Evolutionary conservation across 2,797 vertebrate species (phyloP), one percentile per base, ranked within the genome.

Genomic region (Periparus ater): DNA sequence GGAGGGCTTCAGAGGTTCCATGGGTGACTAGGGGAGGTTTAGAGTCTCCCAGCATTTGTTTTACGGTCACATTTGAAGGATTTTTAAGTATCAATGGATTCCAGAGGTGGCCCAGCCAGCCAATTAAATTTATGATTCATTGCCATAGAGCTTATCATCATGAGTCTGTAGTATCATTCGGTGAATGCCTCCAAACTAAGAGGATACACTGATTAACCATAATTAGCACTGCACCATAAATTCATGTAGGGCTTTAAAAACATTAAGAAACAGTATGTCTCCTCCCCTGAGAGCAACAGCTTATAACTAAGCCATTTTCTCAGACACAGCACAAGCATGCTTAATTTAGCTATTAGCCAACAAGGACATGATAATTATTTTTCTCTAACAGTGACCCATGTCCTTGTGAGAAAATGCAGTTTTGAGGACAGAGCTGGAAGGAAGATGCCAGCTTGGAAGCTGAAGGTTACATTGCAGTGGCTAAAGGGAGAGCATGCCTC

Each of bases 311-410:
- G 51, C 67, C 78, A 85, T 88, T 83, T 96, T 75, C 91, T 92
- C 72, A 88, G 57, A 74, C 42, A 42, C 55, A 45, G 53, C 53
- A 81, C 78, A 93, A 85, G 57, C 73, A 75, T 87, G 88, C 91
- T 92, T 96, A 91, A 96, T 94, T 95, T 85, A 91, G 53, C 54
- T 89, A 95, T 88, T 75, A 90, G 58, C 68, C 71, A 90, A 79
- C 48, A 87, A 93, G 82, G 88, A 95, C 72, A 68, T 74, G 54
- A 17, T 91, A 89, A 95, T 95, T 93, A 89, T 53, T 96, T 95
- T 85, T 80, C 55, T 88, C 66, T 91, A 88, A 73, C 29, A 42
- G 11, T 68, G 83, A 87, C 92, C 86, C 44, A 29, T 22, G 63
- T 75, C 14, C 71, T 63, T 76, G 57, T 38, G 29, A 74, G 40